Conservation (phyloP, 2,888 invertebrate genomes). For the Drepana falcataria region DNA sequence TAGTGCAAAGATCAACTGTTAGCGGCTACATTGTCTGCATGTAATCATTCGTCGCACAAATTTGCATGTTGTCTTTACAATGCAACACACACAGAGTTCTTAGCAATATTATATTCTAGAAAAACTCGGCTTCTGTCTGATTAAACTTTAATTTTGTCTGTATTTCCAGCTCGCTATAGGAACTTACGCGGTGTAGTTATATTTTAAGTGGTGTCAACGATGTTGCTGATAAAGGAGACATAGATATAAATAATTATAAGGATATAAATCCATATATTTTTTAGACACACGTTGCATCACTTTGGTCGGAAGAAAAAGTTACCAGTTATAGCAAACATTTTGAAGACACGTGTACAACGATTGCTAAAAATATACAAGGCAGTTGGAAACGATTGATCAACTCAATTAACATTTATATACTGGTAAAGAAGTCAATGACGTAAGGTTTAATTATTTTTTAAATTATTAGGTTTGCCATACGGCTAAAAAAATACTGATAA, state of each 20-base stretch:
- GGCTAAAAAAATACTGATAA: no score
- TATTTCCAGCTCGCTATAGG: slow-evolving; percentile 31
- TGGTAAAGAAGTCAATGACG: not conserved
- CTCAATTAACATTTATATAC: not conserved
- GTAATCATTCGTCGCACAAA: no score
- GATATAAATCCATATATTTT: not conserved
- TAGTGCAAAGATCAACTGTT: no score
- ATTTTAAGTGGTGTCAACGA: slow-evolving; percentile 22
- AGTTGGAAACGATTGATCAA: not conserved
- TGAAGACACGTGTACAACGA: not conserved
- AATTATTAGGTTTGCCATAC: slow-evolving; percentile 7
- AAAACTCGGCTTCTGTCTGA: not conserved
- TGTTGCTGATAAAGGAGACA: slow-evolving; percentile 40
- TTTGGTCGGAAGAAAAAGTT: no score
- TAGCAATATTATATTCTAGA: no score
- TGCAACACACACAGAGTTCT: no score
- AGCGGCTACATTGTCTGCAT: no score
- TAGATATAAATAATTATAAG: slow-evolving; percentile 16
- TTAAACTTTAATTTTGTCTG: slow-evolving; percentile 21
- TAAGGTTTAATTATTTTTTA: not conserved
- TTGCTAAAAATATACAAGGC: not conserved
- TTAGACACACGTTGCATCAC: not conserved
- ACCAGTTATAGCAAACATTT: not conserved
- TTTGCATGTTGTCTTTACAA: no score
- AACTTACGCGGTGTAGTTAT: slow-evolving; percentile 37